Evolutionary conservation across 2,888 invertebrate species (phyloP).

Genomic region (Ernsta delagoae): DNA sequence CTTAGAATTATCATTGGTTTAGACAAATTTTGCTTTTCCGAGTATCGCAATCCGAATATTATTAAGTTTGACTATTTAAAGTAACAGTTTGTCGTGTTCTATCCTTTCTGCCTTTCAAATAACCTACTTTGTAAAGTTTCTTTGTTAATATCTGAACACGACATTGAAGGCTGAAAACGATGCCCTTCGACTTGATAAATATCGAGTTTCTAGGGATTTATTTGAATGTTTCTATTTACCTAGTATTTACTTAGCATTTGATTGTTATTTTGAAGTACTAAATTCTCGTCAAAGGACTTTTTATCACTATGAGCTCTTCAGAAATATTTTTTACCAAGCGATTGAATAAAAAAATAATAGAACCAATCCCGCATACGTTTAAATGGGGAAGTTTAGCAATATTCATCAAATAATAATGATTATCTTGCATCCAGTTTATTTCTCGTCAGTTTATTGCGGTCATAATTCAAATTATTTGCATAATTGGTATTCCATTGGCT

Average conservation of each 20-base stretch:
- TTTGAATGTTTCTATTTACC: background rate
- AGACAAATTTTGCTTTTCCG: too few species aligned
- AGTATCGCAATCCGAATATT: too few species aligned
- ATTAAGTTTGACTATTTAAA: background rate
- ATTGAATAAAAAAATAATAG: too few species aligned
- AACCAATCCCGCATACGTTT: too few species aligned
- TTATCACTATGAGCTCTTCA: too few species aligned
- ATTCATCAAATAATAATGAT: too few species aligned
- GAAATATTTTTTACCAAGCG: too few species aligned
- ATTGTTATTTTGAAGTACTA: too few species aligned
- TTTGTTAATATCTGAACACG: background rate
- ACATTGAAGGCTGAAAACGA: background rate
- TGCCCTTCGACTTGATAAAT: background rate
- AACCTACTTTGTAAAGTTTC: background rate
- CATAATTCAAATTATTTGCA: conserved; percentile 49
- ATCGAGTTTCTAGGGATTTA: background rate
- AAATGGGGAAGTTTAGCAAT: too few species aligned
- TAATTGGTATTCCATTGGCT: conserved; percentile 47
- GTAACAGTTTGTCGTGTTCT: background rate
- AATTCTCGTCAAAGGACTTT: too few species aligned
- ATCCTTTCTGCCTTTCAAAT: background rate
- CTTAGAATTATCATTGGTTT: too few species aligned
- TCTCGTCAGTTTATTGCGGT: conserved; percentile 28
- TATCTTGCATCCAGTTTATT: background rate
- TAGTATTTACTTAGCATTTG: background rate